Evolutionary conservation across 2,113 vertebrate genomes (phyloP), one percentile per base, ranked within the genome.

Genomic region (Podarcis raffonei): DNA sequence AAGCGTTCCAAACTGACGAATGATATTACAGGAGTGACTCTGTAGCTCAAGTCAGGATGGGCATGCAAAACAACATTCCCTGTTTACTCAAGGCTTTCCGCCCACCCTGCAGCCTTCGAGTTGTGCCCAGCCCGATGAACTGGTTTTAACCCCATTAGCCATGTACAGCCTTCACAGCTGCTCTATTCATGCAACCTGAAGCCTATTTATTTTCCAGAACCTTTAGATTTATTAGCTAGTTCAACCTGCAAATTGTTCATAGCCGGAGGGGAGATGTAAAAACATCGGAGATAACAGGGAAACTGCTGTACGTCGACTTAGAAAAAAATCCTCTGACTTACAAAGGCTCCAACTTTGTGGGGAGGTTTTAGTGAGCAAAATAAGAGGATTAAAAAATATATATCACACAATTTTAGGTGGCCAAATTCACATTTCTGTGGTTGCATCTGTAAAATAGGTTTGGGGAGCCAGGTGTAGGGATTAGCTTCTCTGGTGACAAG

Each of bases 141-240:
- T 39, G 6, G 35, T 75, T 89, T 62, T 69, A 48, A 65, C 69
- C 22, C 37, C n/a, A 23, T n/a, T 53, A 78, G 74, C 25, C 27
- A n/a, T 20, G 3, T 27, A 35, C 8, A 65, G 4, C 35, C 65
- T 16, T 62, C 5, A n/a, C 15, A 35, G 57, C 53, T 32, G 6
- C 20, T 39, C 57, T 42, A 48, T 32, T 79, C 13, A 59, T 30
- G 62, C 23, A 86, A 82, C 23, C 5, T 76, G 37, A 86, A 76
- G 57, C 5, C n/a, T 74, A 65, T 53, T 89, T 85, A 53, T 15
- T 30, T 53, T 81, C 22, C 9, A 62, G 32, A 75, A 65, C 22
- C 23, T 80, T 80, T 80, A 80, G 37, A 80, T 84, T 71, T 80
- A 85, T 75, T 74, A 85, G 57, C 22, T 23, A 76, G 57, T 48